A percentile compares a stretch with the other conserved stretches of the same genome.
phyloP scores from a whole-genome alignment of 1,140 invertebrate species.

The Trichoplusia ni region DNA sequence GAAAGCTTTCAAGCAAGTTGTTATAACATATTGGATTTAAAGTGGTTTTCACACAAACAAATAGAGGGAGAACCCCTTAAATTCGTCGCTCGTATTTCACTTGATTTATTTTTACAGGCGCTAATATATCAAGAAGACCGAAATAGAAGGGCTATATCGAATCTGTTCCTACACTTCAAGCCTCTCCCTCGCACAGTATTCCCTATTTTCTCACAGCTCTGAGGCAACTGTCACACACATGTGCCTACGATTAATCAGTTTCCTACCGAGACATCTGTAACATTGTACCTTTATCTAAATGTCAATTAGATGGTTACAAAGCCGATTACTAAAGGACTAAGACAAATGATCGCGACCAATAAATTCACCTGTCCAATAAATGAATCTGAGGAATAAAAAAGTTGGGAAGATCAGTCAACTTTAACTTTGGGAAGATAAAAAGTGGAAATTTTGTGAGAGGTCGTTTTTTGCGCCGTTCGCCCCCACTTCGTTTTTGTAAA shows the following conservation, averaged over 20 bases:
- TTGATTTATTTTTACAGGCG: constrained; percentile 24
- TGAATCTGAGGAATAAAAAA: neutral
- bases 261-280: constrained; percentile 8
- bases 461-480: neutral
- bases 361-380: neutral
- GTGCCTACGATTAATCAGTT: constrained; percentile 63
- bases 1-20: neutral
- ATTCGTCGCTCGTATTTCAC: constrained; percentile 25
- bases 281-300: constrained; percentile 34
- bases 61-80: constrained; percentile 20
- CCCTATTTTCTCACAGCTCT: constrained; percentile 73
- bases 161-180: constrained; percentile 37
- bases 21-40: constrained; percentile 16
- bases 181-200: constrained; percentile 48
- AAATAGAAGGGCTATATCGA: constrained; percentile 22
- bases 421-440: neutral
- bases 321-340: constrained; percentile 17
- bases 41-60: constrained; percentile 26
- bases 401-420: constrained; percentile 14
- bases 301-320: constrained; percentile 31
- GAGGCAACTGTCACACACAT: constrained; percentile 48
- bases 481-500: neutral
- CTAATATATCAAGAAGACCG: constrained; percentile 20
- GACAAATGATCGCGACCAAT: constrained; percentile 3
- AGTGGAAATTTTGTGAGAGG: neutral